Evolutionary conservation across 2,113 vertebrate species (phyloP).

Genomic region (Campylomormyrus tamandua): DNA sequence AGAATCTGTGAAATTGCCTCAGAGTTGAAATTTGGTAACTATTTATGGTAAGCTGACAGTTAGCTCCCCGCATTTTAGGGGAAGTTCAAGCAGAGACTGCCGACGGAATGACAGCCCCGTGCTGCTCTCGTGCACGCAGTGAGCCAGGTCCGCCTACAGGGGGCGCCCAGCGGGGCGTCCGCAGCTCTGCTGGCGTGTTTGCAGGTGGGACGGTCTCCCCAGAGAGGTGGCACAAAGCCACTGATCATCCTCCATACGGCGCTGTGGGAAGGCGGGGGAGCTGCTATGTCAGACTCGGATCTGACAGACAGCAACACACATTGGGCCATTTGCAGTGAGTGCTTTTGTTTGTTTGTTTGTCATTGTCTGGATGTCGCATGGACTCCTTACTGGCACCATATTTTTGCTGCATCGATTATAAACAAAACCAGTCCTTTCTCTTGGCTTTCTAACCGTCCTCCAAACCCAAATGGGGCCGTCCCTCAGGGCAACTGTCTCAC

Average conservation of each 20-base stretch:
- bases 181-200: background rate
- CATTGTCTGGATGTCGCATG: background rate
- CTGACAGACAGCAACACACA: background rate
- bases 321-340: background rate
- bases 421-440: background rate
- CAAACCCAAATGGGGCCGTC: background rate
- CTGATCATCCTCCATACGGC: background rate
- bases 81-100: background rate
- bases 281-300: background rate
- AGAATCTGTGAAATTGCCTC: background rate
- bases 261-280: background rate
- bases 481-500: background rate
- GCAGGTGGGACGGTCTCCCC: background rate
- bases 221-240: background rate
- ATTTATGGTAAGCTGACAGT: background rate
- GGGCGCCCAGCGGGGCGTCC: background rate
- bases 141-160: background rate
- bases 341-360: background rate
- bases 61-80: background rate
- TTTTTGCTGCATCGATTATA: background rate
- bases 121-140: background rate
- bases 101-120: background rate
- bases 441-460: background rate
- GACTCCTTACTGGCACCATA: background rate
- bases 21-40: background rate